Evolutionary conservation across 2,113 vertebrate genomes (phyloP), one percentile per base, ranked within the genome.

Genomic region (Myotis davidii): DNA sequence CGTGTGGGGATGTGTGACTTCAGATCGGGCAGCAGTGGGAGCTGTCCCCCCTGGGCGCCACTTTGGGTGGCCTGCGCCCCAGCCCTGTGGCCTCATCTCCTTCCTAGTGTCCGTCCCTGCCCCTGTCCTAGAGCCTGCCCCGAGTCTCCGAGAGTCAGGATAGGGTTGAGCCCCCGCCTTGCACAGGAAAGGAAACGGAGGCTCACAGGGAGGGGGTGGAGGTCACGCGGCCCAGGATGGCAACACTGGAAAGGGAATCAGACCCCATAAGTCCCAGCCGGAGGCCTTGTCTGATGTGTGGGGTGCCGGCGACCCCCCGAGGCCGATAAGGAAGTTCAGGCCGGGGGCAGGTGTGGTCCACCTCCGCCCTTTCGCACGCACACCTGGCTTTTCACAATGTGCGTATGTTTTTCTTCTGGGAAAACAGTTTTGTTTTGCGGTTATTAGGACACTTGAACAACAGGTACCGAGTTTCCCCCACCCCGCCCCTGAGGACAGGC

Each of bases 401-500:
- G 20, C 9, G 2, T 17, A 9, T 32, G 2, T n/a, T 25, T 94
- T 95, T 93, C 70, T 83, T 67, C 27, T 5, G 9, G 32, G 94
- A 96, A 97, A 97, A 69, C 34, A 9, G 54, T 96, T 90, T 90
- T 59, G 84, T 91, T 98, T 97, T 97, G 89, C 93, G 94, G 85
- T 95, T 97, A 95, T 96, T 94, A 97, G 96, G 95, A 96, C 97
- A 97, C 96, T 94, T 96, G 93, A 98, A 92, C 82, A 96, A 73
- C 85, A 96, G 94, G 96, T 83, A 37, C 84, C 91, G 65, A 92
- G 95, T 65, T 78, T 37, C 13, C 64, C 37, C 42, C 45, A 0
- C 10, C 20, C 14, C 29, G 25, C n/a, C 74, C 70, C 88, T 48
- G 85, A 73, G 78, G 48, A 81, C 3, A 54, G 48, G 25, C 1